Conservation (phyloP, 2,113 vertebrate genomes). For the Rana temporaria region DNA sequence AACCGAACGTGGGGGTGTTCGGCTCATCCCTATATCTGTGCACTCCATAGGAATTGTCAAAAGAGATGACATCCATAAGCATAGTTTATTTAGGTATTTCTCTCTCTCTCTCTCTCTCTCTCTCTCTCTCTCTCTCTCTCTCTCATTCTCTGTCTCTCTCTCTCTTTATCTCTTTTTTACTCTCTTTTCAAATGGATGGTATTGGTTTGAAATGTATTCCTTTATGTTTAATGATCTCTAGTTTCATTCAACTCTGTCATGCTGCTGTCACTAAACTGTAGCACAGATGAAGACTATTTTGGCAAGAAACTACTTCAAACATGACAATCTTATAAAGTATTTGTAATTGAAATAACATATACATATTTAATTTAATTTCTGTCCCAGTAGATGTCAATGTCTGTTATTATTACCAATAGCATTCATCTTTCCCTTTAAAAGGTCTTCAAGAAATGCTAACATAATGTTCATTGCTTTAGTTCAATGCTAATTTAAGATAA, state of each 20-base stretch:
- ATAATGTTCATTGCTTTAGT: slow-evolving; percentile 6
- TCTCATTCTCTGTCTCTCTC: too few species aligned
- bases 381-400: slow-evolving; percentile 34
- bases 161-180: neutral
- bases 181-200: slow-evolving; percentile 27
- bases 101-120: too few species aligned
- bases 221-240: slow-evolving; percentile 33
- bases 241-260: slow-evolving; percentile 34
- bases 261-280: slow-evolving; percentile 34
- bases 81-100: too few species aligned
- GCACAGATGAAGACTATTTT: slow-evolving; percentile 31
- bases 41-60: too few species aligned
- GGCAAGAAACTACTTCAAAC: slow-evolving; percentile 45
- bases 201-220: slow-evolving; percentile 5
- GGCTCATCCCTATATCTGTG: too few species aligned
- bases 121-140: too few species aligned
- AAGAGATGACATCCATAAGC: too few species aligned
- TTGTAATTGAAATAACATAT: slow-evolving; percentile 49
- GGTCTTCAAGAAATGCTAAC: slow-evolving; percentile 39
- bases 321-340: slow-evolving; percentile 37
- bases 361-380: slow-evolving; percentile 54
- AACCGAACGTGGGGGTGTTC: too few species aligned
- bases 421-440: slow-evolving; percentile 51
- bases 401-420: slow-evolving; percentile 37
- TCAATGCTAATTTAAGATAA: neutral